Percentiles rank a stretch among this genome's conserved stretches.
Conservation (phyloP, 2,888 invertebrate species). For the Morpho helenor region DNA sequence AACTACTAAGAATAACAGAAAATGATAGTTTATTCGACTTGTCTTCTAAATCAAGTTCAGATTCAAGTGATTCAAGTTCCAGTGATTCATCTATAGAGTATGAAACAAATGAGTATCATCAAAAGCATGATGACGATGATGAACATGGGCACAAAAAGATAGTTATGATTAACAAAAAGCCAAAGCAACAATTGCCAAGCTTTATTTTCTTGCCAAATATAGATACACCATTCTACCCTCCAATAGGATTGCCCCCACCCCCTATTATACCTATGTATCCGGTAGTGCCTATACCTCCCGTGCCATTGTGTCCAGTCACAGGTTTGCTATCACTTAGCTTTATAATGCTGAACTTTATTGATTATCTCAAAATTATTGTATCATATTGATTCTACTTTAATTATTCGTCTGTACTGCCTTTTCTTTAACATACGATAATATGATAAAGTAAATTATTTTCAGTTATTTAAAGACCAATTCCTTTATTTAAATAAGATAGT, state of each 20-base stretch:
- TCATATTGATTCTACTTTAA: too few species aligned
- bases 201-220: slow-evolving; percentile 65
- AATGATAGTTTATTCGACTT: slow-evolving; percentile 63
- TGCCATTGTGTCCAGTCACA: slow-evolving; percentile 36
- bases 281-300: slow-evolving; percentile 60
- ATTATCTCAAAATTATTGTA: too few species aligned
- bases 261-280: slow-evolving; percentile 63
- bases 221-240: slow-evolving; percentile 62
- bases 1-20: slow-evolving; percentile 56
- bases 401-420: too few species aligned
- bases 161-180: slow-evolving; percentile 56
- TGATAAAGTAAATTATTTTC: too few species aligned
- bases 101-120: slow-evolving; percentile 11
- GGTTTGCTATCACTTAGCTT: slow-evolving; percentile 30
- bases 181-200: slow-evolving; percentile 58
- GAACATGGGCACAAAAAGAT: slow-evolving; percentile 61
- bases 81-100: slow-evolving; percentile 30
- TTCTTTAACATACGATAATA: too few species aligned
- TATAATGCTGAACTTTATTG: too few species aligned
- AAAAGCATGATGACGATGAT: slow-evolving; percentile 27
- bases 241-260: slow-evolving; percentile 59
- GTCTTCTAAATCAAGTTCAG: slow-evolving; percentile 30
- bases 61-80: slow-evolving; percentile 34
- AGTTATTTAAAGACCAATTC: too few species aligned
- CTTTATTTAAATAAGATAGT: too few species aligned